Percentiles rank a stretch among this genome's conserved stretches.
These are phyloP conservation scores for Melanotaenia pygmaea DNA, from an alignment of 2,797 vertebrate genomes.

Conservation along the genomic window DNA sequence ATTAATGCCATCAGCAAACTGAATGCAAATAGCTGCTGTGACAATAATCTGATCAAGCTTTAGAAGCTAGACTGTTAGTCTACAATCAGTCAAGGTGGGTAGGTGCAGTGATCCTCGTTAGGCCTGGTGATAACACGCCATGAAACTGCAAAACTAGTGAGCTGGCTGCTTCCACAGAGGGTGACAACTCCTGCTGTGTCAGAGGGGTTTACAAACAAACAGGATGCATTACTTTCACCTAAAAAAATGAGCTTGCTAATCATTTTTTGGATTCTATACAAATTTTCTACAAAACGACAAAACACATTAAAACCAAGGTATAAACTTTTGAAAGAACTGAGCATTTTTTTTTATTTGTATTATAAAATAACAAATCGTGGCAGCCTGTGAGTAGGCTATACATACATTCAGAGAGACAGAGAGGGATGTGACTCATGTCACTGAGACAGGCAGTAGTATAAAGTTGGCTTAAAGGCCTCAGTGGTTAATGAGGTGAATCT, in stretches of 20 bases:
- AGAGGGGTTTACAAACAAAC: background rate
- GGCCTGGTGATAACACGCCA: background rate
- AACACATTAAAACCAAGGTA: background rate
- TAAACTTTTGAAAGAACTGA: background rate
- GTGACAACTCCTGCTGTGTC: background rate
- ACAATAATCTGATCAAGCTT: too few species aligned
- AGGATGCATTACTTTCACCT: too few species aligned
- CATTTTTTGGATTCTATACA: too few species aligned
- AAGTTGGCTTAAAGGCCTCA: slow-evolving; percentile 9
- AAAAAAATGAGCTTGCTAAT: too few species aligned
- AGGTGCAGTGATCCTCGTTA: background rate
- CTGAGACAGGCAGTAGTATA: slow-evolving; percentile 9
- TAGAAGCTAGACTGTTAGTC: background rate
- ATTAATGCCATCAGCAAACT: background rate
- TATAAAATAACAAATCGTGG: background rate
- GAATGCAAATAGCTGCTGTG: background rate
- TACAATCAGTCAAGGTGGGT: background rate
- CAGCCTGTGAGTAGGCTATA: background rate
- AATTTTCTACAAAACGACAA: background rate
- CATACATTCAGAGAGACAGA: background rate
- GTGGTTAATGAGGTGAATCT: slow-evolving; percentile 44
- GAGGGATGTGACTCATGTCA: slow-evolving; percentile 22
- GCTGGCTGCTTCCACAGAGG: background rate
- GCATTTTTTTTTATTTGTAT: background rate
- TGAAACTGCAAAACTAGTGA: background rate